phyloP scores from a whole-genome alignment of 2,113 vertebrate species.

The Deroptyus accipitrinus region DNA sequence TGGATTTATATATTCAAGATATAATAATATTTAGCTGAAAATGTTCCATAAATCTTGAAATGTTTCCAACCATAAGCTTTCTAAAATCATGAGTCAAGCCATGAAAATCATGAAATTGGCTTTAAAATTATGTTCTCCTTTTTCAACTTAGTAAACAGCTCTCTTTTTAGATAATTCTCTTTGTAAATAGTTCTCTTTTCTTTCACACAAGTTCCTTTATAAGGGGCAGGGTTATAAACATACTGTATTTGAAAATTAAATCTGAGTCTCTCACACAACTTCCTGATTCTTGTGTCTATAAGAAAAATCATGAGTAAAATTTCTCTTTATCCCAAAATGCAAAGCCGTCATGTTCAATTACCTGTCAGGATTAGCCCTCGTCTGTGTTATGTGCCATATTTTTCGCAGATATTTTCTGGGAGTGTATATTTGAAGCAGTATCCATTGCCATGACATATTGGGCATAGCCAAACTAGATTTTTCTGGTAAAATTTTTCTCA shows the following conservation, averaged over 20 bases:
- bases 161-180: neutral
- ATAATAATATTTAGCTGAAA: conserved; percentile 54
- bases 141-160: neutral
- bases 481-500: neutral
- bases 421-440: neutral
- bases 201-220: neutral
- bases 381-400: neutral
- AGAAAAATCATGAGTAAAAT: neutral
- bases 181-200: neutral
- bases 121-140: conserved; percentile 21
- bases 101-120: neutral
- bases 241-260: neutral
- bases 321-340: neutral
- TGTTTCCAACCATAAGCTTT: conserved; percentile 19
- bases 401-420: neutral
- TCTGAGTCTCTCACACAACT: neutral
- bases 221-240: neutral
- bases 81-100: conserved; percentile 16
- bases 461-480: neutral
- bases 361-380: neutral
- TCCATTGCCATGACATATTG: neutral
- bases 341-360: neutral
- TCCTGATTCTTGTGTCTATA: neutral
- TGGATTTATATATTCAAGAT: conserved; percentile 24
- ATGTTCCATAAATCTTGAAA: conserved; percentile 39